These are phyloP conservation scores for Planococcus citri DNA, from an alignment of 1,140 invertebrate genomes.

Conservation along the genomic window DNA sequence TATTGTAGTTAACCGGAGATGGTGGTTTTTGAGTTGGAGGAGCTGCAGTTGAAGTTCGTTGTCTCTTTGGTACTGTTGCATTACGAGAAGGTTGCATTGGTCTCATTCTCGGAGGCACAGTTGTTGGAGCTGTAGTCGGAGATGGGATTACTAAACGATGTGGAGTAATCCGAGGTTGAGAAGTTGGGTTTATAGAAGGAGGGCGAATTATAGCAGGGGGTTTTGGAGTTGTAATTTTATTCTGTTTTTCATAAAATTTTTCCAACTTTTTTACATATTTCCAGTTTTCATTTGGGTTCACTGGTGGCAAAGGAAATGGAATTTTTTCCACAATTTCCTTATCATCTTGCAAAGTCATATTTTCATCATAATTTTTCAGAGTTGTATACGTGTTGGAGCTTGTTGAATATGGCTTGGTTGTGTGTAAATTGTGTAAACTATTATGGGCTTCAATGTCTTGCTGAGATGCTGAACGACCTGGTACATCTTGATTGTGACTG, in stretches of 20 bases:
- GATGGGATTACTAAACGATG: background rate
- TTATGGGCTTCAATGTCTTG: no score
- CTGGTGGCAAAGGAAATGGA: background rate
- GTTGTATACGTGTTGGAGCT: background rate
- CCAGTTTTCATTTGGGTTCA: constrained; percentile 1
- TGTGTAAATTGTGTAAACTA: no score
- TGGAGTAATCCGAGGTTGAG: background rate
- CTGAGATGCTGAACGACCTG: no score
- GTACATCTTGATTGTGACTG: no score
- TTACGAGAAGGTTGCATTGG: background rate
- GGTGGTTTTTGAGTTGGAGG: background rate
- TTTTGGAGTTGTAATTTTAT: no score
- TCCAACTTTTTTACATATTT: background rate
- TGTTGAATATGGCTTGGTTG: background rate
- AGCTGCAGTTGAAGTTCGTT: background rate
- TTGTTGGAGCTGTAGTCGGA: background rate
- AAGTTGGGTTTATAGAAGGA: background rate
- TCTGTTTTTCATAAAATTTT: background rate
- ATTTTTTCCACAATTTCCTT: background rate
- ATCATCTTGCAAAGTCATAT: background rate
- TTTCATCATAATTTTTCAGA: no score
- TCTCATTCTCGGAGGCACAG: background rate
- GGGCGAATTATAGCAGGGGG: no score
- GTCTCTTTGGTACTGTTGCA: background rate
- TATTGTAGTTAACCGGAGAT: background rate